A percentile compares a stretch with the other conserved stretches of the same genome.
Conservation (phyloP, 2,888 invertebrate species). For the Ypsolopha sequella region DNA sequence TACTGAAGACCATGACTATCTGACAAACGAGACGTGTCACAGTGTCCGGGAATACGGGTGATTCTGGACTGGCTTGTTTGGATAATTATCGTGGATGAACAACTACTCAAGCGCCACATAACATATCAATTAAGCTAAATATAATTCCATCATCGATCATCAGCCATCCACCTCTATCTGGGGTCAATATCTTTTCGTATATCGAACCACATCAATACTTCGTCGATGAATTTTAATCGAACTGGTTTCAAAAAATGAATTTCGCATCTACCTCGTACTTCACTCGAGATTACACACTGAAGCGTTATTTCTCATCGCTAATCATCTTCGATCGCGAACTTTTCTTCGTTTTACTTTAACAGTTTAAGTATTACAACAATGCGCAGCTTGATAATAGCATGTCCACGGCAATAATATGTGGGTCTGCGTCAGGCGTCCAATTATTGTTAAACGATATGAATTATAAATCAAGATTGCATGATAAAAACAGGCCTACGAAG, state of each 20-base stretch:
- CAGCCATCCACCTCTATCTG: constrained; percentile 46
- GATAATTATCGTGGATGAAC: too few relatives aligned
- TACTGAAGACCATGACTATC: constrained; percentile 12
- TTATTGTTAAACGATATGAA: constrained; percentile 49
- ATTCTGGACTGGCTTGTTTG: too few relatives aligned
- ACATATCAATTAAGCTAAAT: constrained; percentile 44
- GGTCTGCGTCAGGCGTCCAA: constrained; percentile 26
- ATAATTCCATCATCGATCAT: constrained; percentile 57
- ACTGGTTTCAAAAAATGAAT: constrained; percentile 38
- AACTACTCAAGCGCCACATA: constrained; percentile 40
- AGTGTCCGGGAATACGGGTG: too few relatives aligned
- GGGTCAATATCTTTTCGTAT: constrained; percentile 59
- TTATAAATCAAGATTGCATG: constrained; percentile 26
- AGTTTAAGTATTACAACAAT: constrained; percentile 23
- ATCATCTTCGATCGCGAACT: constrained; percentile 2
- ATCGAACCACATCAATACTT: constrained; percentile 33
- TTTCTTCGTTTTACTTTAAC: constrained; percentile 8
- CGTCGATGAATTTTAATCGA: constrained; percentile 43
- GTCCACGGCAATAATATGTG: constrained; percentile 28
- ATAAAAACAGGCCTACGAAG: constrained; percentile 21
- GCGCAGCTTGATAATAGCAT: constrained; percentile 31
- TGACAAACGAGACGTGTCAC: too few relatives aligned
- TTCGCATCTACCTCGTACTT: constrained; percentile 18
- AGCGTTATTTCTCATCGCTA: constrained; percentile 7
- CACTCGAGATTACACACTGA: constrained; percentile 8